Percentiles rank a stretch among this genome's conserved stretches.
Evolutionary conservation across 2,797 vertebrate genomes (phyloP).

Genomic region (Anguilla obscura): DNA sequence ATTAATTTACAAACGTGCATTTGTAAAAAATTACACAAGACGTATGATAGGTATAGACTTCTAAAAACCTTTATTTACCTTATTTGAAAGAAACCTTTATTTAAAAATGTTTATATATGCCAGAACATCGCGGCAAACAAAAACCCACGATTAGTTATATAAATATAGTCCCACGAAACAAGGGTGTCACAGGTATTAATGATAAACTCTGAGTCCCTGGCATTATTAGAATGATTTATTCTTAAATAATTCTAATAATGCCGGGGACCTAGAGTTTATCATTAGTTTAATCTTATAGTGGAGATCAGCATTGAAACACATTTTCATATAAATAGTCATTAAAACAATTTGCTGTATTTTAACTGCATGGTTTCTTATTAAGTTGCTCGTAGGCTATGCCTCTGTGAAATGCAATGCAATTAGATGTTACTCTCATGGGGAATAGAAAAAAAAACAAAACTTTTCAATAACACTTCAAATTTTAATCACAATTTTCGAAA

Average conservation of each 20-base stretch:
- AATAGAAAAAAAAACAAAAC: not conserved
- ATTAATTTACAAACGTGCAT: not conserved
- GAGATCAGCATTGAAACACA: not conserved
- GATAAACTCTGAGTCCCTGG: not conserved
- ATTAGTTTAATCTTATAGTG: not conserved
- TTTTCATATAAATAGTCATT: not conserved
- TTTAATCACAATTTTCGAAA: not conserved
- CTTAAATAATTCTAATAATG: not conserved
- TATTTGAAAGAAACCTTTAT: not conserved
- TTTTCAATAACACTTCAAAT: conserved; percentile 4
- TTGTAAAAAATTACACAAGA: not conserved
- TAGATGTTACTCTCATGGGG: not conserved
- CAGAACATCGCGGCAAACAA: not conserved
- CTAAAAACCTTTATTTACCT: not conserved
- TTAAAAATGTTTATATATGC: not conserved
- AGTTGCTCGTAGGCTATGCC: not conserved
- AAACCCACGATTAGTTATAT: not conserved
- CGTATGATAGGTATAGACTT: not conserved
- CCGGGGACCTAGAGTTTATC: not conserved
- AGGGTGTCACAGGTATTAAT: not conserved
- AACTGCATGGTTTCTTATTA: not conserved
- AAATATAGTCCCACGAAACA: not conserved
- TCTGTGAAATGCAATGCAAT: not conserved
- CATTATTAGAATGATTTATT: not conserved
- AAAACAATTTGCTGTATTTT: not conserved